phyloP scores from a whole-genome alignment of 1,140 invertebrate genomes.

The Neodiprion virginianus region DNA sequence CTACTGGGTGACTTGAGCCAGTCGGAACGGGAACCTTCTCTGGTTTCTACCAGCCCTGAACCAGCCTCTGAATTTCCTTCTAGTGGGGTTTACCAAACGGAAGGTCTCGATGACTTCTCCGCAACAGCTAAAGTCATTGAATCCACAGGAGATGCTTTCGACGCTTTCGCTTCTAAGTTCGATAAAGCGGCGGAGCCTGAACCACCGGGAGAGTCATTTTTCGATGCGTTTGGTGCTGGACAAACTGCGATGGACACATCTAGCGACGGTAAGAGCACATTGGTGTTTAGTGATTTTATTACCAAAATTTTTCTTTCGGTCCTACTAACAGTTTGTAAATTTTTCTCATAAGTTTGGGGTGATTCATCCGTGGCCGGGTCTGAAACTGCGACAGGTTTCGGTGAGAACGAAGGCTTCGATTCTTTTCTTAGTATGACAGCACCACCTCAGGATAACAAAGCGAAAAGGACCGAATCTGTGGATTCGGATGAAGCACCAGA shows the following conservation, averaged over 20 bases:
- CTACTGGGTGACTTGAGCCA: slow-evolving; percentile 44
- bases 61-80: slow-evolving; percentile 45
- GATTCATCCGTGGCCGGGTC: slow-evolving; percentile 53
- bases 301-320: slow-evolving; percentile 25
- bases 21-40: slow-evolving; percentile 17
- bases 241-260: slow-evolving; percentile 57
- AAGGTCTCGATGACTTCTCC: slow-evolving; percentile 44
- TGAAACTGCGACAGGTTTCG: slow-evolving; percentile 67
- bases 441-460: slow-evolving; percentile 66
- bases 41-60: slow-evolving; percentile 39
- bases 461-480: slow-evolving; percentile 71
- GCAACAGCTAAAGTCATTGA: slow-evolving; percentile 56
- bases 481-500: slow-evolving; percentile 81
- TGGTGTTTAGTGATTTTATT: slow-evolving; percentile 19
- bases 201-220: slow-evolving; percentile 59
- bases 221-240: slow-evolving; percentile 62
- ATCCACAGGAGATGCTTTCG: slow-evolving; percentile 71
- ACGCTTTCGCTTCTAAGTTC: slow-evolving; percentile 88
- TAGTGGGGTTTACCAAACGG: slow-evolving; percentile 34
- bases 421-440: slow-evolving; percentile 82
- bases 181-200: slow-evolving; percentile 71
- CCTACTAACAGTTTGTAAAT: slow-evolving; percentile 21
- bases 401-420: slow-evolving; percentile 79
- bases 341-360: slow-evolving; percentile 64
- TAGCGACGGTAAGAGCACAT: slow-evolving; percentile 53